A percentile compares a stretch with the other conserved stretches of the same genome.
phyloP scores from a whole-genome alignment of 2,888 invertebrate genomes.

The Drosophila antonietae region DNA sequence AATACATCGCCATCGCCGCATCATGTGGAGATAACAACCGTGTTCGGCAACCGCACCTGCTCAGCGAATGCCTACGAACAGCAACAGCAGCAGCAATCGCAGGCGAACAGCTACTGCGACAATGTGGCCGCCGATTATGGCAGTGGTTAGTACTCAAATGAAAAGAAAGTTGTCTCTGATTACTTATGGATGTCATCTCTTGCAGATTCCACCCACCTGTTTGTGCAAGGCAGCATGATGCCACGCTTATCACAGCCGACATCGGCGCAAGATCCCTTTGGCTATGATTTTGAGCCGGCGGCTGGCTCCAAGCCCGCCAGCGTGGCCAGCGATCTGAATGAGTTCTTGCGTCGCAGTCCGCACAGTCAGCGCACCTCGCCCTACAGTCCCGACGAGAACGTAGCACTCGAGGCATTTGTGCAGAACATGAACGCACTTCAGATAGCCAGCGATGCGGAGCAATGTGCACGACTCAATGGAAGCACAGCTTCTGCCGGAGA shows the following conservation, averaged over 20 bases:
- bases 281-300: conserved; percentile 92
- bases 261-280: conserved; percentile 94
- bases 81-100: conserved; percentile 53
- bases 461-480: conserved; percentile 78
- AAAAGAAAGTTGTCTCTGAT: not conserved
- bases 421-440: conserved; percentile 82
- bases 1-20: conserved; percentile 81
- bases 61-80: conserved; percentile 76
- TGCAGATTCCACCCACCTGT: conserved; percentile 87
- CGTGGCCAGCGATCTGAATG: conserved; percentile 89
- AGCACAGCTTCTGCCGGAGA: conserved; percentile 56
- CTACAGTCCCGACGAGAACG: conserved; percentile 79
- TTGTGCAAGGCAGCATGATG: conserved; percentile 92
- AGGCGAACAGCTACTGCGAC: conserved; percentile 73
- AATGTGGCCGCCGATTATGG: conserved; percentile 73
- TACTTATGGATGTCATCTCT: not conserved
- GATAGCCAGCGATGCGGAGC: conserved; percentile 79
- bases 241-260: conserved; percentile 84
- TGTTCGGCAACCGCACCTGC: conserved; percentile 76
- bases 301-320: conserved; percentile 86
- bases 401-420: conserved; percentile 82
- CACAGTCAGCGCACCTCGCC: conserved; percentile 82
- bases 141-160: conserved; percentile 57
- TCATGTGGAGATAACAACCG: conserved; percentile 84
- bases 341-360: conserved; percentile 86